These are phyloP conservation scores for Clitarchus hookeri DNA, from an alignment of 2,888 invertebrate genomes.

Conservation along the genomic window DNA sequence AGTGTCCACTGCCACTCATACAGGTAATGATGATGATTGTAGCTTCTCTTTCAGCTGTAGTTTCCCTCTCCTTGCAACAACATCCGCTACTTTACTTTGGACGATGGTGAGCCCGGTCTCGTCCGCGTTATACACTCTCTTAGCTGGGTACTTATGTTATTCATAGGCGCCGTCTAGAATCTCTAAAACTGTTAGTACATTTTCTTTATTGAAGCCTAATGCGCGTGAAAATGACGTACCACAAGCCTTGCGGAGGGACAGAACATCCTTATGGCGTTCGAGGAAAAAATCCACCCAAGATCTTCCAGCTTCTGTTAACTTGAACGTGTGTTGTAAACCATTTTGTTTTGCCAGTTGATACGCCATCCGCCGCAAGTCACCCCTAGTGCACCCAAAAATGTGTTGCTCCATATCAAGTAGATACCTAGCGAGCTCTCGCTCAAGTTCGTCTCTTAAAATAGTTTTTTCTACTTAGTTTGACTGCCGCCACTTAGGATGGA, in stretches of 20 bases:
- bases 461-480: neutral
- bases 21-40: conserved; percentile 18
- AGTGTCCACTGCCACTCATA: conserved; percentile 15
- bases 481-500: neutral
- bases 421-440: too few species aligned
- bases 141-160: neutral
- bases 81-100: neutral
- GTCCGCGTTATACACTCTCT: conserved; percentile 29
- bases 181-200: too few species aligned
- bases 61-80: conserved; percentile 27
- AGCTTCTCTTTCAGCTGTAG: conserved; percentile 23
- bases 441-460: too few species aligned
- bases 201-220: too few species aligned
- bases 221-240: conserved; percentile 15
- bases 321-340: too few species aligned
- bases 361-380: too few species aligned
- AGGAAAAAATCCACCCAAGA: neutral
- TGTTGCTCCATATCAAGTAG: neutral
- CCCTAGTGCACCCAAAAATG: neutral
- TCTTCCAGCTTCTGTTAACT: neutral
- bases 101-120: neutral
- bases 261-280: neutral
- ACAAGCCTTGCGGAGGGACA: neutral
- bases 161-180: too few species aligned
- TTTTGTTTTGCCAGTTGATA: too few species aligned